A percentile compares a stretch with the other conserved stretches of the same genome.
These are phyloP conservation scores for Metopia argyrocephala DNA, from an alignment of 2,888 invertebrate genomes.

Conservation along the genomic window DNA sequence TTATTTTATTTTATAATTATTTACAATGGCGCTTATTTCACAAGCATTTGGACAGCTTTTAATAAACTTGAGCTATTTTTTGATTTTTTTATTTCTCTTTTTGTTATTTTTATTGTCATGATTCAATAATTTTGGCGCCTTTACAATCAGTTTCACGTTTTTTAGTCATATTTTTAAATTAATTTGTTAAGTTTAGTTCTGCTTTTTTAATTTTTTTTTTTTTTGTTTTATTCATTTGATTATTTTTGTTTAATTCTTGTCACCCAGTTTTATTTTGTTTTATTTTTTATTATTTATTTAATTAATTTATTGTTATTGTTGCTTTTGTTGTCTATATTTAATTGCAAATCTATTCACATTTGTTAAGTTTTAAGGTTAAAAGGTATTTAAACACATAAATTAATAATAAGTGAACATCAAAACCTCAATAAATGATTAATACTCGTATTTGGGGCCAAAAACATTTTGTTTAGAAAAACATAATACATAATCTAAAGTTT, in stretches of 20 bases:
- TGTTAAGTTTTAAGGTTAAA: conserved; percentile 34
- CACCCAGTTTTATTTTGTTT: neutral
- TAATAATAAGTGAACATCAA: neutral
- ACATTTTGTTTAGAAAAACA: too few relatives aligned
- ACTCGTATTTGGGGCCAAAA: too few relatives aligned
- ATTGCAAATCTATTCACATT: conserved; percentile 5
- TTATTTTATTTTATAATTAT: neutral
- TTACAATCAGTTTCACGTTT: neutral
- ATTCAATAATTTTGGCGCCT: neutral
- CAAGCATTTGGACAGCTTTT: conserved; percentile 21
- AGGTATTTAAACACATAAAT: conserved; percentile 35
- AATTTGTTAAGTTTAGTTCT: neutral
- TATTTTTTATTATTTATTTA: conserved; percentile 15
- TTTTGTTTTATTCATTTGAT: conserved; percentile 16
- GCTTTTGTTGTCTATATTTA: neutral
- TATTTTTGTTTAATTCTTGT: conserved; percentile 14
- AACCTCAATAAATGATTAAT: too few relatives aligned
- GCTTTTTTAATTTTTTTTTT: neutral
- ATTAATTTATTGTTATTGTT: neutral
- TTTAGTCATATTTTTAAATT: neutral
- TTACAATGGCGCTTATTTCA: conserved; percentile 26
- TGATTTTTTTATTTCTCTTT: conserved; percentile 14
- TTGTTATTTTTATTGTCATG: neutral
- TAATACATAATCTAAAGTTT: too few relatives aligned
- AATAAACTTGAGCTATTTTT: conserved; percentile 30